Percentiles rank a stretch among this genome's conserved stretches.
Evolutionary conservation across 2,888 invertebrate species (phyloP).

Genomic region (Pycnomerus fuliginosus): DNA sequence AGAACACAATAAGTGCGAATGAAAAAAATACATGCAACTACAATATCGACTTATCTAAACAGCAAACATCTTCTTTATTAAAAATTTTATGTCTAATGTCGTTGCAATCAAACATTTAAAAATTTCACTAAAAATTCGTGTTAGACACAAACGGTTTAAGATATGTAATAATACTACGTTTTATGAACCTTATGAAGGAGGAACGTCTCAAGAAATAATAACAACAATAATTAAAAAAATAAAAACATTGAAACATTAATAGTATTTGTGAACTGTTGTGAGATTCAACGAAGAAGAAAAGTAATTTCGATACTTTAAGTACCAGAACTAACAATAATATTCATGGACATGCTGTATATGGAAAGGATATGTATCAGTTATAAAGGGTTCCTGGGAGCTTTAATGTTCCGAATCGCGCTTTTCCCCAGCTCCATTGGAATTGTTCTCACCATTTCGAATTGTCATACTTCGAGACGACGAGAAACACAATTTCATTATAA

Average conservation of each 20-base stretch:
- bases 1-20: conserved; percentile 21
- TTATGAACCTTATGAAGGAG: too few species aligned
- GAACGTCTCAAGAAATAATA: too few species aligned
- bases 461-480: conserved; percentile 76
- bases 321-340: background rate
- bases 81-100: conserved; percentile 38
- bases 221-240: conserved; percentile 14
- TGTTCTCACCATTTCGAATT: conserved; percentile 52
- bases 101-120: conserved; percentile 40
- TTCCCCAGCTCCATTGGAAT: conserved; percentile 38
- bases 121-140: conserved; percentile 26
- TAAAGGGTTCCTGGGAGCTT: conserved; percentile 25
- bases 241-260: conserved; percentile 13
- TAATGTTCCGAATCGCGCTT: conserved; percentile 38
- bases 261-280: too few species aligned
- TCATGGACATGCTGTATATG: conserved; percentile 27
- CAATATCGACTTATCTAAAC: conserved; percentile 27
- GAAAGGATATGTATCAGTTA: conserved; percentile 44
- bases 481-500: conserved; percentile 98
- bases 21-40: conserved; percentile 13
- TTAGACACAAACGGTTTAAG: conserved; percentile 25
- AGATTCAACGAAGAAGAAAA: conserved; percentile 19
- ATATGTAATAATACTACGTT: conserved; percentile 18
- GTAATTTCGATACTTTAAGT: conserved; percentile 20
- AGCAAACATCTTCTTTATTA: conserved; percentile 31